Evolutionary conservation across 2,888 invertebrate genomes (phyloP), one percentile per base, ranked within the genome.

Genomic region (Habrosyne pyritoides): DNA sequence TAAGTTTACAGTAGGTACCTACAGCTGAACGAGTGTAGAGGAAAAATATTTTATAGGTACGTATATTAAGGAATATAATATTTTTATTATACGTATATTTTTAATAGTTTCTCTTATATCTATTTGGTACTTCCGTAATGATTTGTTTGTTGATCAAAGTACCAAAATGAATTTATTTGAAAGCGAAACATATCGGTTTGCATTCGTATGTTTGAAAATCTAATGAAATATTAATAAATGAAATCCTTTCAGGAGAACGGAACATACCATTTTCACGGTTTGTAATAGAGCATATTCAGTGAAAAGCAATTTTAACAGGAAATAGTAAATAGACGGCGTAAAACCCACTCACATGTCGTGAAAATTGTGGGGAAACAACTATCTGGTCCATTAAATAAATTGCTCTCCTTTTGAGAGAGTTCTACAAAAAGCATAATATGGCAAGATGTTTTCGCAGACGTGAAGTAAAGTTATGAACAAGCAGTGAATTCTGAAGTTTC

Each of bases 311-410:
- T 55, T 61, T 66, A 47, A 51, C 46, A 51, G 56, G 53, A 63
- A 60, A 61, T 60, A 60, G 61, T 66, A 57, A 57, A 59, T 53
- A 68, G 61, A 59, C 63, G 63, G 57, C 57, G 68, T 48, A 61
- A 65, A 60, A 61, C 64, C 63, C 58, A 67, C 65, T 69, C 67
- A 54, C 63, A 67, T 69, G 74, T 67, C 66, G 75, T 57, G 61
- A 63, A 69, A 73, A 78, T 73, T 68, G 73, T 56, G 54, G 66
- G 61, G 67, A 72, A 80, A 73, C 75, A 81, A 81, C 77, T 81
- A 81, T 77, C 77, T 74, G 71, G 75, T 77, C 84, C 86, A 87
- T 87, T 87, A 87, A 81, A 87, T 83, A 86, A 86, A 88, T 86
- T 87, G 84, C 85, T 75, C 75, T 72, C 76, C 76, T 78, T 82